phyloP scores from a whole-genome alignment of 2,888 invertebrate species.

The Vesta saturnalis region DNA sequence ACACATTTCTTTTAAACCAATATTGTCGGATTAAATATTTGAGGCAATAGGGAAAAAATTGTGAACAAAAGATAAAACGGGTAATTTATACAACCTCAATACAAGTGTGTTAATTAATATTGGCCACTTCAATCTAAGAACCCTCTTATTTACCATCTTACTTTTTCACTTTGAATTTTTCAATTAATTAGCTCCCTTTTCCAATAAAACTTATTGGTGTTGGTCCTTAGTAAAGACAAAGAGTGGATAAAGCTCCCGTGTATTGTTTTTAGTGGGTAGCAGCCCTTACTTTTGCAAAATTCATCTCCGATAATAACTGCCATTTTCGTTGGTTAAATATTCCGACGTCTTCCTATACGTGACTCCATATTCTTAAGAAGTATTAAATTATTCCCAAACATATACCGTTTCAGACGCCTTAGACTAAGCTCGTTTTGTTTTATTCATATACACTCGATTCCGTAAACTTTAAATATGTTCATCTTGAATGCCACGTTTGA shows the following conservation, averaged over 20 bases:
- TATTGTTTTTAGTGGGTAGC: constrained; percentile 29
- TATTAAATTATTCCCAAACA: constrained; percentile 59
- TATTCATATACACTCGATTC: constrained; percentile 60
- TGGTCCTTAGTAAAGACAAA: constrained; percentile 29
- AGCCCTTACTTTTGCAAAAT: constrained; percentile 31
- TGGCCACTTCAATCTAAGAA: constrained; percentile 36
- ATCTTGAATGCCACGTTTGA: constrained; percentile 35
- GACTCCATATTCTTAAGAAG: constrained; percentile 58
- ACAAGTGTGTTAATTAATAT: constrained; percentile 41
- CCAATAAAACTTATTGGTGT: constrained; percentile 33
- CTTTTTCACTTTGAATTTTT: constrained; percentile 44
- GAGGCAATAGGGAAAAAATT: constrained; percentile 3
- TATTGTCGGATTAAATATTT: constrained; percentile 6
- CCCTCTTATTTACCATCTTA: constrained; percentile 36
- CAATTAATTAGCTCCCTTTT: constrained; percentile 42
- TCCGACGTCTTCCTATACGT: constrained; percentile 56
- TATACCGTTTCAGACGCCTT: constrained; percentile 55
- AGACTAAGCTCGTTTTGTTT: constrained; percentile 58
- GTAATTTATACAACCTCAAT: constrained; percentile 32
- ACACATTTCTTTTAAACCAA: constrained; percentile 2
- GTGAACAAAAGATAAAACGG: constrained; percentile 8
- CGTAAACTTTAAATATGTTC: constrained; percentile 51
- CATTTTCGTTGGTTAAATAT: constrained; percentile 53
- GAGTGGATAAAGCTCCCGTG: constrained; percentile 8
- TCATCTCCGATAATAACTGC: constrained; percentile 40